Evolutionary conservation across 2,888 invertebrate genomes (phyloP), one percentile per base, ranked within the genome.

Genomic region (Leptinotarsa juncta): DNA sequence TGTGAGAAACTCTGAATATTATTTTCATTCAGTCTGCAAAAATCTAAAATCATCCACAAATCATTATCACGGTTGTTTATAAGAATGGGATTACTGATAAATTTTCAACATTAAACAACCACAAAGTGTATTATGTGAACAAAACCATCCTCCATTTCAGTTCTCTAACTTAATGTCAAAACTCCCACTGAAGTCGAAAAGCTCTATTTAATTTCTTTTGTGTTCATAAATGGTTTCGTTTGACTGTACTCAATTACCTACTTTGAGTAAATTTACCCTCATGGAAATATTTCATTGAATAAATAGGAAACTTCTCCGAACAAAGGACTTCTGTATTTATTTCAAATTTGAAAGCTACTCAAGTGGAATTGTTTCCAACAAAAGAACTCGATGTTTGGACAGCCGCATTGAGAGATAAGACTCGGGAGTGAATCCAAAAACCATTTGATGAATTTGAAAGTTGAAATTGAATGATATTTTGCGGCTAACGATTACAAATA

Each of bases 241-340:
- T 55, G 67, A 73, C 68, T 76, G 68, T 71, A 69, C 62, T 73
- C 71, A 73, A 73, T 76, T 73, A 76, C 69, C 66, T 71, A 60
- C 76, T 68, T 62, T 69, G 73, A 62, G 73, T 57, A 71, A 76
- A 76, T 69, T 76, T 67, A 66, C 65, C 62, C 67, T 65, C 73
- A 55, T 70, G 48, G 60, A 60, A n/a, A 66, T 69, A 50, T 72
- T 72, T 69, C 48, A 70, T 72, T 70, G 57, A 75, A 72, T 75
- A 75, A 70, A 75, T 70, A 73, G 70, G 62, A 57, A 26, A 42
- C 49, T 60, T 66, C 57, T n/a, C 23, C 65, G 70, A 51, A 75
- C 71, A 75, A 75, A 75, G 57, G 71, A 65, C 32, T 55, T 12
- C 12, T 32, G 55, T 42, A 55, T 48, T 49, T 66, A 66, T n/a